Conservation (phyloP, 1,140 invertebrate species). For the Centruroides vittatus region DNA sequence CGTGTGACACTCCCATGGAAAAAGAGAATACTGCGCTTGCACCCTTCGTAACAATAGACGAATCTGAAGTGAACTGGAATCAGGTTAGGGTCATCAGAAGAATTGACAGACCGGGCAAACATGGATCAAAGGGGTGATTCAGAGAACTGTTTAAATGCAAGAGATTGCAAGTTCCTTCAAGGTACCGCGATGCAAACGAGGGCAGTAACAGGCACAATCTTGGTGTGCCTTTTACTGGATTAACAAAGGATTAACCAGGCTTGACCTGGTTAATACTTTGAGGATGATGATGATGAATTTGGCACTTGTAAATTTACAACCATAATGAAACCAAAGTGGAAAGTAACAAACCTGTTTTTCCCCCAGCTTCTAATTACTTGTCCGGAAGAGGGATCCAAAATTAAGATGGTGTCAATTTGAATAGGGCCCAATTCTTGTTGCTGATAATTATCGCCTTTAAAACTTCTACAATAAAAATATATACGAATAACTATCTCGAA, state of each 20-base stretch:
- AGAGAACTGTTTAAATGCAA: background rate
- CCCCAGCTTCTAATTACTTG: conserved; percentile 60
- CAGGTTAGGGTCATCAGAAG: too few relatives aligned
- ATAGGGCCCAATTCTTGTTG: conserved; percentile 50
- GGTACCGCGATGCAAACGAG: background rate
- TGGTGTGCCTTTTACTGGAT: too few relatives aligned
- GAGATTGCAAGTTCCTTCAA: background rate
- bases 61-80: too few relatives aligned
- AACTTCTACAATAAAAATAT: too few relatives aligned
- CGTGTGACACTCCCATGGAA: too few relatives aligned
- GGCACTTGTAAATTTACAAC: too few relatives aligned
- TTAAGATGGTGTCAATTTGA: conserved; percentile 49
- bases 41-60: too few relatives aligned
- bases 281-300: background rate
- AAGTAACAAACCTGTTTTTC: conserved; percentile 46
- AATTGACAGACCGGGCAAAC: too few relatives aligned
- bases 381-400: conserved; percentile 53
- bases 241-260: too few relatives aligned
- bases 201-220: background rate
- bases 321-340: background rate
- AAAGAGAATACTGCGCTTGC: too few relatives aligned
- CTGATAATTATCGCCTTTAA: conserved; percentile 30
- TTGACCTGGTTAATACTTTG: background rate
- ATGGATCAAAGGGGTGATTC: too few relatives aligned
- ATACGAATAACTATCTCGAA: too few relatives aligned